A percentile compares a stretch with the other conserved stretches of the same genome.
Evolutionary conservation across 2,797 vertebrate species (phyloP).

Genomic region (Knipowitschia caucasica): DNA sequence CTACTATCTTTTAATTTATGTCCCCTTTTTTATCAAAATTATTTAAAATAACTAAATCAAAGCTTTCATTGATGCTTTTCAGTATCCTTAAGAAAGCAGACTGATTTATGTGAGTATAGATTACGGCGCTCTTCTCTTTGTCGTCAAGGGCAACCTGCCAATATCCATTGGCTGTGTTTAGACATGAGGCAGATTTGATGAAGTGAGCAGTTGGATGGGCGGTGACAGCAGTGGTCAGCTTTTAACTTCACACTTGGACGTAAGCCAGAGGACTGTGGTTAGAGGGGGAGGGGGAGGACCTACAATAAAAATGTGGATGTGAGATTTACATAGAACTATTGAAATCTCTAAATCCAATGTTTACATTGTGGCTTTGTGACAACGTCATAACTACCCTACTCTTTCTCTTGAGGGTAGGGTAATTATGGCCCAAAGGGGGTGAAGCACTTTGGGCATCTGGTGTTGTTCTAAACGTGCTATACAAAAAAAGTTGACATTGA

Average conservation of each 20-base stretch:
- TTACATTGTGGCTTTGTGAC: too few relatives aligned
- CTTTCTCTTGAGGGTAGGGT: too few relatives aligned
- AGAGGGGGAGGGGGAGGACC: background rate
- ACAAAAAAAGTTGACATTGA: too few relatives aligned
- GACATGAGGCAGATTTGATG: conserved; percentile 6
- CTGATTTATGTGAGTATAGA: background rate
- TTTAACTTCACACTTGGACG: background rate
- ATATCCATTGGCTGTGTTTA: background rate
- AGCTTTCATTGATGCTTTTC: background rate
- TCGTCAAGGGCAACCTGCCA: conserved; percentile 1
- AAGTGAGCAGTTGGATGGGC: background rate
- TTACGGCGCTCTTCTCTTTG: background rate
- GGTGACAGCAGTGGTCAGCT: conserved; percentile 4
- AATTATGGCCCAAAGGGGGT: too few relatives aligned
- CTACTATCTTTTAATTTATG: background rate
- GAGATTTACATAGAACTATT: too few relatives aligned
- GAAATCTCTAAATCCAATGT: too few relatives aligned
- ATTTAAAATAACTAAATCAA: background rate
- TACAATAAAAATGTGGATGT: too few relatives aligned
- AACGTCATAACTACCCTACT: too few relatives aligned
- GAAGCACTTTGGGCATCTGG: too few relatives aligned
- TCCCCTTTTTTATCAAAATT: background rate
- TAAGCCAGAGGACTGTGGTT: background rate
- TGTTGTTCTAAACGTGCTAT: too few relatives aligned
- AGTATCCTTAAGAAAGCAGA: background rate